Evolutionary conservation across 2,888 invertebrate genomes (phyloP).

Genomic region (Tinea semifulvella): DNA sequence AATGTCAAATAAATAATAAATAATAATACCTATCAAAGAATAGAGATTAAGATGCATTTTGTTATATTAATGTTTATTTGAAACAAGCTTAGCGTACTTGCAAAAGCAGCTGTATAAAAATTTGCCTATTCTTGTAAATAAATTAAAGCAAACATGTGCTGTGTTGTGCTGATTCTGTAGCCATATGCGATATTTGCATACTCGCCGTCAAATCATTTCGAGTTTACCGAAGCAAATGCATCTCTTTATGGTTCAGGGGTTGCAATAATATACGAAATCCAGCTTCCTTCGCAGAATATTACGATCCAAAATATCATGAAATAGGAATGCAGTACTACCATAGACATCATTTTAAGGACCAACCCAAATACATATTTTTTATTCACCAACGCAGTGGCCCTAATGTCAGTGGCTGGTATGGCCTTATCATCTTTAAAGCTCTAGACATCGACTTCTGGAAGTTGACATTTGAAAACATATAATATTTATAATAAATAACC

Average conservation of each 20-base stretch:
- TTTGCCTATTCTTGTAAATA: too few relatives aligned
- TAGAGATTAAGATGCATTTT: not conserved
- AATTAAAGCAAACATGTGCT: too few relatives aligned
- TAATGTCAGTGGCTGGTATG: too few relatives aligned
- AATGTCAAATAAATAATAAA: too few relatives aligned
- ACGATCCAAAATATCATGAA: not conserved
- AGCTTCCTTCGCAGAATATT: constrained; percentile 6
- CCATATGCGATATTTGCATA: constrained; percentile 8
- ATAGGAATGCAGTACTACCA: constrained; percentile 8
- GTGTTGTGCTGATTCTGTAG: too few relatives aligned
- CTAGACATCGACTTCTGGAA: too few relatives aligned
- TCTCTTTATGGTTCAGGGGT: constrained; percentile 36
- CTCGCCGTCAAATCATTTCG: constrained; percentile 38
- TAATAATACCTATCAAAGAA: not conserved
- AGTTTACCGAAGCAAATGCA: constrained; percentile 37
- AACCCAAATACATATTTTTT: too few relatives aligned
- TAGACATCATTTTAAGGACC: too few relatives aligned
- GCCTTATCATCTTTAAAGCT: too few relatives aligned
- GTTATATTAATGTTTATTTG: constrained; percentile 25
- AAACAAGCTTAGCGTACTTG: constrained; percentile 37
- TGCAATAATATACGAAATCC: constrained; percentile 28
- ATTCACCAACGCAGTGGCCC: too few relatives aligned
- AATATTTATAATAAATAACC: too few relatives aligned
- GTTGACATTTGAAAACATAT: too few relatives aligned
- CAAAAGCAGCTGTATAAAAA: constrained; percentile 5